Evolutionary conservation across 2,113 vertebrate genomes (phyloP).

Genomic region (Silurus meridionalis): DNA sequence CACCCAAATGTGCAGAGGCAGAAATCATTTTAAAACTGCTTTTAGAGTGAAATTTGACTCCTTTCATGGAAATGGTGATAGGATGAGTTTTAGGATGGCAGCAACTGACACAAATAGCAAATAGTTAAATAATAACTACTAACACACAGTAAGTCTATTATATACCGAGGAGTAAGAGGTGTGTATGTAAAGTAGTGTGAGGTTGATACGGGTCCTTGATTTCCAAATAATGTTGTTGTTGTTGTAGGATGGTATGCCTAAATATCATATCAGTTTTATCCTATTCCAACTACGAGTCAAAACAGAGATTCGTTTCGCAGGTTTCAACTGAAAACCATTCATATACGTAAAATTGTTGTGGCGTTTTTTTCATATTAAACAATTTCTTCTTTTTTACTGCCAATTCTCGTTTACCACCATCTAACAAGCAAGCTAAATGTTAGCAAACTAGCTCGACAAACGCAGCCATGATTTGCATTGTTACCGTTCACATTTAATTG

Average conservation of each 20-base stretch:
- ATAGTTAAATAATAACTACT: slow-evolving; percentile 31
- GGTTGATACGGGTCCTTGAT: background rate
- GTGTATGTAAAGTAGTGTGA: background rate
- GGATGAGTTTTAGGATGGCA: slow-evolving; percentile 55
- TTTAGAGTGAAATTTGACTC: background rate
- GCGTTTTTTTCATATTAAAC: background rate
- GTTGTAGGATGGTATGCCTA: background rate
- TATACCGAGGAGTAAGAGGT: background rate
- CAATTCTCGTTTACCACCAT: background rate
- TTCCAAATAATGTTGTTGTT: background rate
- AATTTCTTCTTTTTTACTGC: background rate
- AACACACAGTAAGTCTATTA: background rate
- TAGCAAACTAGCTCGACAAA: background rate
- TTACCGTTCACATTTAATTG: background rate
- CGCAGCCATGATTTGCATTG: background rate
- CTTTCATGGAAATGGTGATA: slow-evolving; percentile 53
- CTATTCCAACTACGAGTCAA: background rate
- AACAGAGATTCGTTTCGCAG: background rate
- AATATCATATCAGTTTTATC: background rate
- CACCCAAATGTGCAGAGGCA: background rate
- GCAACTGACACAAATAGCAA: background rate
- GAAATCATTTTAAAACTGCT: background rate
- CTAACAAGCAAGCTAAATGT: background rate
- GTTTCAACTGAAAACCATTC: background rate
- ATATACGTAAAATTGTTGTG: background rate